Base-by-base conservation (phyloP, 2,113 vertebrate species). In the Callospermophilus lateralis region DNA sequence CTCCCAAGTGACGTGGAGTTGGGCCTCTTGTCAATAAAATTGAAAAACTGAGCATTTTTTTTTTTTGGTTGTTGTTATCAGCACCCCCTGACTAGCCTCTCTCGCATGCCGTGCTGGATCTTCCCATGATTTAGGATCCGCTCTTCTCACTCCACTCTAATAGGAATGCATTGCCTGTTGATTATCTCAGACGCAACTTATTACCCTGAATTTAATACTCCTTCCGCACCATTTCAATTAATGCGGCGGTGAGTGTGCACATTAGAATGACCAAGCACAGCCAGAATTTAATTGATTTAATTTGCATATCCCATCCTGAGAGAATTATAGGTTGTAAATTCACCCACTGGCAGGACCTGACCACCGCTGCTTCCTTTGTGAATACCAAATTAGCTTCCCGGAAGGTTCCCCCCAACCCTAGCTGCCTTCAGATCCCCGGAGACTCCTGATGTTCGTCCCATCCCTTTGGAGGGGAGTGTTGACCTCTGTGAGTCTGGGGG, bases 231-330 rank as follows among this genome's bases (percentile, higher is more conserved):
- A 8, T 96, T 98, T 98, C 97, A 98, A 83, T 98, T 98, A 97
- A 93, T 51, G 53, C 30, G 48, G 55, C n/a, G 0, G 86, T 87
- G 97, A 97, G 93, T 78, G 51, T 87, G 95, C 26, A 15, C 89
- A 93, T 83, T 79, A 58, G 96, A 98, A 58, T 93, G 93, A 96
- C 95, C 86, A 93, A 95, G 84, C 28, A 1, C 96, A 97, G 95
- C 30, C 96, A 96, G 93, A 65, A 94, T 98, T 98, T 98, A 98
- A 97, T 97, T 98, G 97, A 97, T 97, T 97, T 96, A 97, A 98
- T 93, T 98, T 97, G 98, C 97, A 98, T 97, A 89, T 97, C 92
- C 97, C 97, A 95, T 94, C 95, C 95, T 93, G 97, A 98, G 98
- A 92, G 96, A 98, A 98, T 98, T 97, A 95, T 93, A 88, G 90